Evolutionary conservation across 2,888 invertebrate species (phyloP), one percentile per base, ranked within the genome.

Genomic region (Drosophila paucipuncta): DNA sequence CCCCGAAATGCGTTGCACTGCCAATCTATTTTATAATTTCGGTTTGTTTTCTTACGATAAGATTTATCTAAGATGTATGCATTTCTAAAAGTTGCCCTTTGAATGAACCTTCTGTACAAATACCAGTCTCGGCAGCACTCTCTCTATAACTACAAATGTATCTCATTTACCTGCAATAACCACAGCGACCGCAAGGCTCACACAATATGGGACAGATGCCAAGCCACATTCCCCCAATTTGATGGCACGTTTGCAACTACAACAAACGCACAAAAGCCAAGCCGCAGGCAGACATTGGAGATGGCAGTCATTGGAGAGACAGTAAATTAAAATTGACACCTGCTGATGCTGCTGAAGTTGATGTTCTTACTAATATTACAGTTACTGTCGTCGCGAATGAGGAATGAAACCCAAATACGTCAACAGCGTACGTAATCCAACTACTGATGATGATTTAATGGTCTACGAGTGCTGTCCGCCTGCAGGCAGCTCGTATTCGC

Each of bases 261-360:
- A 33, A n/a, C 13, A 16, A 22, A 6, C 9, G 28, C 16, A 18
- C 22, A 28, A 58, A 33, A 35, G 43, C 55, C 33, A 39, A 54
- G 50, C 62, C 79, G 55, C 65, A 50, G 57, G 47, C 35, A 54
- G 49, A 59, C 66, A 52, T 30, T 25, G 43, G 58, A 60, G 59
- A 68, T 67, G 64, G 76, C 65, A 81, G 35, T 76, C 64, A 70
- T 71, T 60, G 68, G 33, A 39, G 43, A 65, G 69, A 65, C 68
- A 76, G 65, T 87, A 90, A 85, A 90, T 85, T 90, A 90, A 88
- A 85, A 87, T 88, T 89, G 85, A 90, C 85, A 85, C 90, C 90
- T 85, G 85, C 87, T 85, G 84, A 68, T 83, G 54, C 6, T 43
- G 37, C 22, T 65, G 43, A 35, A 22, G 52, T 39, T 35, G 39